These are phyloP conservation scores for Bhutanitis thaidina DNA, from an alignment of 2,888 invertebrate species.

Conservation along the genomic window DNA sequence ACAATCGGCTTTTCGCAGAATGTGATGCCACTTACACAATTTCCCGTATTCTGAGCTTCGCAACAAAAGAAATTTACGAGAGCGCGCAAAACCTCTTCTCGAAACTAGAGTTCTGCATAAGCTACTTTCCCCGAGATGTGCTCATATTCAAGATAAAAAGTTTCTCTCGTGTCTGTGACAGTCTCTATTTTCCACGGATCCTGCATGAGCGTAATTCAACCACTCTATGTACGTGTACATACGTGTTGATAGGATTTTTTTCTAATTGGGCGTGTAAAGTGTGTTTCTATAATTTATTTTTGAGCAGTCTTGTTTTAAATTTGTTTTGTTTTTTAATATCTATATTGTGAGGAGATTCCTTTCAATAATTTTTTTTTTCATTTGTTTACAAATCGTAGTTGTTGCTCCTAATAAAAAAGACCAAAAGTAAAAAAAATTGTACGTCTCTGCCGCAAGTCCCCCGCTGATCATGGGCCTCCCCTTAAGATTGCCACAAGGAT, in stretches of 20 bases:
- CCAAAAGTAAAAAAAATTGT: no score
- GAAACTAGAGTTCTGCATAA: slow-evolving; percentile 13
- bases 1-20: neutral
- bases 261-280: neutral
- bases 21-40: neutral
- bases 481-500: no score
- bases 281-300: neutral
- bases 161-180: slow-evolving; percentile 1
- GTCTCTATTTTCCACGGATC: slow-evolving; percentile 4
- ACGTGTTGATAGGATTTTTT: neutral
- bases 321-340: neutral
- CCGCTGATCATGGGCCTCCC: no score
- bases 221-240: neutral
- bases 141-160: slow-evolving; percentile 16
- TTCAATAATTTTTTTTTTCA: no score
- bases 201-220: neutral
- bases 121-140: slow-evolving; percentile 4
- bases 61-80: slow-evolving; percentile 11
- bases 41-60: slow-evolving; percentile 1
- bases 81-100: slow-evolving; percentile 6
- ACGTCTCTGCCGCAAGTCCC: no score
- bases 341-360: neutral
- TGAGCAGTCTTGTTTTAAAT: neutral
- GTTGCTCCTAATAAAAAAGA: no score
- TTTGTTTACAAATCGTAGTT: no score